Evolutionary conservation across 1,140 invertebrate genomes (phyloP).

Genomic region (Brachionus asplanchnoidis): DNA sequence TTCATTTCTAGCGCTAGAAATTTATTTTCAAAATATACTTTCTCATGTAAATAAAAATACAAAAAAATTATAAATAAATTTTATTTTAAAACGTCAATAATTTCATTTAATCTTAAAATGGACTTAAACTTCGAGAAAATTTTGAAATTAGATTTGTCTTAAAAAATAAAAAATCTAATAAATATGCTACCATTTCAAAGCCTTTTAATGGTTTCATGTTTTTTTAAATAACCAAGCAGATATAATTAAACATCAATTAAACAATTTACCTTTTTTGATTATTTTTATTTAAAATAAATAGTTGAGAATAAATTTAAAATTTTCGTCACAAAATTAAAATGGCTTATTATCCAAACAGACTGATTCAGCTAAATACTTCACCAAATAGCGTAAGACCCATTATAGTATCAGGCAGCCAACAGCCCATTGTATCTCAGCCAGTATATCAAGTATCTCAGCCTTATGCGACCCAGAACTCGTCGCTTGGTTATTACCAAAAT

Average conservation of each 20-base stretch:
- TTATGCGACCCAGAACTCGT: neutral
- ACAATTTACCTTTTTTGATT: neutral
- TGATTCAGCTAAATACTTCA: neutral
- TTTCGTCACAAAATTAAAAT: neutral
- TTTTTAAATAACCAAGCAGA: neutral
- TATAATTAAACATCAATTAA: neutral
- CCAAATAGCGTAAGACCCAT: neutral
- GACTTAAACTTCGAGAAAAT: too few relatives aligned
- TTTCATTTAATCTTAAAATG: too few relatives aligned
- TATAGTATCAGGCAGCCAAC: neutral
- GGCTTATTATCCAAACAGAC: conserved; percentile 6
- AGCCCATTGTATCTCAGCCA: neutral
- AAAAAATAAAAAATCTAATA: neutral
- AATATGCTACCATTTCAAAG: neutral
- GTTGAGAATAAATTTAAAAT: neutral
- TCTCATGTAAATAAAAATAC: too few relatives aligned
- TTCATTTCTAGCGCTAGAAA: too few relatives aligned
- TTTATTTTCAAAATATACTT: too few relatives aligned
- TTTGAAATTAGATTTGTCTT: neutral
- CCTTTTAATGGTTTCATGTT: neutral
- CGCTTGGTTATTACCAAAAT: neutral
- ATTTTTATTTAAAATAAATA: neutral
- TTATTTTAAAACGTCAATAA: too few relatives aligned
- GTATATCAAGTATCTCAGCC: neutral
- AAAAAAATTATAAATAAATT: too few relatives aligned